Evolutionary conservation across 1,140 invertebrate species (phyloP).

Genomic region (Microplitis demolitor): DNA sequence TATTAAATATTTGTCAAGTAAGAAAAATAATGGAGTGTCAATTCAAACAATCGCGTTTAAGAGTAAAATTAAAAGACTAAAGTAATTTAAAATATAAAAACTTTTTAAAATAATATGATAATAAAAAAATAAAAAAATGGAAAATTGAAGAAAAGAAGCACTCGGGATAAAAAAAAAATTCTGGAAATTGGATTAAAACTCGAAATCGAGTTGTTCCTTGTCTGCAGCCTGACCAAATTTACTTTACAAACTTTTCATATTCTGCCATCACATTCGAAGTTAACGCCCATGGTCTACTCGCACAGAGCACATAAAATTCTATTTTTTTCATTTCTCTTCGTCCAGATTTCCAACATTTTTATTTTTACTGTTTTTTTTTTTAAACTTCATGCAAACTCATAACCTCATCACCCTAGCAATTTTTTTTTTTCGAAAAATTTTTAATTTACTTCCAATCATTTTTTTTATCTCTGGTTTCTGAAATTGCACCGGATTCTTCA

Average conservation of each 20-base stretch:
- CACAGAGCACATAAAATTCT: background rate
- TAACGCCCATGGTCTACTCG: too few relatives aligned
- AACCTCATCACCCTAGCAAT: too few relatives aligned
- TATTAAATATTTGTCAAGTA: background rate
- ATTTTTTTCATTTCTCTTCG: background rate
- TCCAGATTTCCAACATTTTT: too few relatives aligned
- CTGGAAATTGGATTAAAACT: slow-evolving; percentile 52
- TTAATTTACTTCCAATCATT: too few relatives aligned
- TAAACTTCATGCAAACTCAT: too few relatives aligned
- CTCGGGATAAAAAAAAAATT: background rate
- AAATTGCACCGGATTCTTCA: too few relatives aligned
- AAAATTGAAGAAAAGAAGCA: slow-evolving; percentile 28
- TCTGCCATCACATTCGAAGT: background rate
- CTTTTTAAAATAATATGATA: background rate
- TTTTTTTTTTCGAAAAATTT: too few relatives aligned
- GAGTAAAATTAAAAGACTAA: background rate
- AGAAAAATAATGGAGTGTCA: background rate
- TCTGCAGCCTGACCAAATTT: slow-evolving; percentile 9
- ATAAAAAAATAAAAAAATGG: background rate
- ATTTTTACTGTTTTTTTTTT: background rate
- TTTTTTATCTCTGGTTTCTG: too few relatives aligned
- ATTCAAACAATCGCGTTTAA: background rate
- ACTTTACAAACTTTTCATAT: slow-evolving; percentile 13
- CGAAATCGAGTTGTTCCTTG: slow-evolving; percentile 51
- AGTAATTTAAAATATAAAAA: background rate